phyloP scores from a whole-genome alignment of 2,797 vertebrate genomes.

The Gymnothorax javanicus region DNA sequence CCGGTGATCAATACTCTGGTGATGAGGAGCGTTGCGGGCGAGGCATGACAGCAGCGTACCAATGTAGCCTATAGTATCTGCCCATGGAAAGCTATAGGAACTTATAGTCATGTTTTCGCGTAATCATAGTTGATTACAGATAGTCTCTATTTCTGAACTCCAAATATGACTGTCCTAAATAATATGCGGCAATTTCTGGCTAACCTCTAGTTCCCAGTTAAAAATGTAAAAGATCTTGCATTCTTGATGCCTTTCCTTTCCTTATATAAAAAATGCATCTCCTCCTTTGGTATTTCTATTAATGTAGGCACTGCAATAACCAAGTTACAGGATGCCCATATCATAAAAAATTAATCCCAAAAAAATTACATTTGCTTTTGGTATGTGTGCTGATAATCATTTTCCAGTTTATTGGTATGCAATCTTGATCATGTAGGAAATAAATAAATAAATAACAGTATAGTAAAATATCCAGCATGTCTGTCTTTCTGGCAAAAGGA shows the following conservation, averaged over 20 bases:
- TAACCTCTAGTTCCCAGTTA: neutral
- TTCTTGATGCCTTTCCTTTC: too few relatives aligned
- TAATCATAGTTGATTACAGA: neutral
- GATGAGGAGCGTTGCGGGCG: too few relatives aligned
- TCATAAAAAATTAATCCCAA: neutral
- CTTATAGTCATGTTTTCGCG: neutral
- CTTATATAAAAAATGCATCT: too few relatives aligned
- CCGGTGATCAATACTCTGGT: too few relatives aligned
- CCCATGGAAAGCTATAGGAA: neutral
- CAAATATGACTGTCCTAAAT: neutral
- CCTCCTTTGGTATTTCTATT: too few relatives aligned
- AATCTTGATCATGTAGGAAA: neutral
- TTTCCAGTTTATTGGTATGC: neutral
- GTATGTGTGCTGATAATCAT: neutral
- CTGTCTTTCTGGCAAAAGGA: neutral
- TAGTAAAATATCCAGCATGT: neutral
- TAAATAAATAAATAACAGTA: neutral
- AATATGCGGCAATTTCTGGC: neutral
- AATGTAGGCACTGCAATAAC: too few relatives aligned
- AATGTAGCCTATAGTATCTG: neutral
- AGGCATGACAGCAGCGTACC: neutral
- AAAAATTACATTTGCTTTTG: too few relatives aligned
- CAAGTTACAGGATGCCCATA: neutral
- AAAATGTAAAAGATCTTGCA: neutral
- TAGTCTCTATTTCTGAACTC: neutral